Conservation (phyloP, 2,113 vertebrate species). For the Leptocoma aspasia region DNA sequence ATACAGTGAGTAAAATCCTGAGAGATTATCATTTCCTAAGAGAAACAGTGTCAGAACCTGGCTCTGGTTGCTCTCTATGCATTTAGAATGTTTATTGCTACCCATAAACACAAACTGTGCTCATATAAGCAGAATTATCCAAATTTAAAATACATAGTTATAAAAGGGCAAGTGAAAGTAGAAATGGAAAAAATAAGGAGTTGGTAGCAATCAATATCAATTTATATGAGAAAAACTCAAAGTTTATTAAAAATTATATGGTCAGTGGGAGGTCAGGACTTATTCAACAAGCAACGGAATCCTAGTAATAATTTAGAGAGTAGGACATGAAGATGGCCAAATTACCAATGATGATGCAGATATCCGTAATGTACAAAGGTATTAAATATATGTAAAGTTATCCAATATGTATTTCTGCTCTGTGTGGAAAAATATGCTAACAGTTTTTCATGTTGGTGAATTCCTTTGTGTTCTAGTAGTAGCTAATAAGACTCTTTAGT, state of each 20-base stretch:
- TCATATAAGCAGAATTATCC: neutral
- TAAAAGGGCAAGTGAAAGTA: neutral
- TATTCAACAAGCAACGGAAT: neutral
- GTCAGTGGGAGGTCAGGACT: neutral
- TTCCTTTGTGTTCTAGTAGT: neutral
- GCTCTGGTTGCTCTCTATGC: neutral
- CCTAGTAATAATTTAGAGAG: neutral
- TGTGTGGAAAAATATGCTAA: neutral
- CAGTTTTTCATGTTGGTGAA: neutral
- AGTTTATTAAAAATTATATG: neutral
- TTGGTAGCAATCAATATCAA: neutral
- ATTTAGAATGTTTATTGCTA: neutral
- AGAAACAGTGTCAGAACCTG: neutral
- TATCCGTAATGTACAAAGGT: neutral
- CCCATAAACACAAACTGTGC: neutral
- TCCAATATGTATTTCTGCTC: neutral
- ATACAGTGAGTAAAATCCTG: neutral
- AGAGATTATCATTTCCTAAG: neutral
- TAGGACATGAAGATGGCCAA: neutral
- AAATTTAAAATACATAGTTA: neutral
- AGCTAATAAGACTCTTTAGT: neutral
- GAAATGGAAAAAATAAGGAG: neutral
- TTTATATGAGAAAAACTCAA: neutral
- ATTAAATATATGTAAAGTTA: neutral
- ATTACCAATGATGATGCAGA: neutral